Conservation (phyloP, 2,888 invertebrate species). For the Drosophila trichaetosa region DNA sequence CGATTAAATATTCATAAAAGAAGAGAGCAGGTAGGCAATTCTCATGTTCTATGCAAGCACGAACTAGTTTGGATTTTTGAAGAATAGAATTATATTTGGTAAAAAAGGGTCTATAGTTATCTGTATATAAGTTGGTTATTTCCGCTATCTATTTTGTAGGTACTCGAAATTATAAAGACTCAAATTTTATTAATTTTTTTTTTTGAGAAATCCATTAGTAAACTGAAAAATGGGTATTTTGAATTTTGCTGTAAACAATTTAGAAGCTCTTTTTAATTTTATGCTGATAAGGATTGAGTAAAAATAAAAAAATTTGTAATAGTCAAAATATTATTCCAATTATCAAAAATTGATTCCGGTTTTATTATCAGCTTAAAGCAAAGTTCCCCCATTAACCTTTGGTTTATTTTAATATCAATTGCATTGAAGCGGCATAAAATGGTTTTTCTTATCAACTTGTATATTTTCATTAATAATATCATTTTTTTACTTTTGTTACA, state of each 20-base stretch:
- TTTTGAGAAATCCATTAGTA: neutral
- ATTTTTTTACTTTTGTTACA: conserved; percentile 19
- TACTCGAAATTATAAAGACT: neutral
- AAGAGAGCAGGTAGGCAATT: neutral
- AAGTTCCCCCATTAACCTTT: neutral
- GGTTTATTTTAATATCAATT: neutral
- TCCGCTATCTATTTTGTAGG: neutral
- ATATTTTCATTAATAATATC: neutral
- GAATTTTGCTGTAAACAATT: neutral
- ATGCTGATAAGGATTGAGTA: neutral
- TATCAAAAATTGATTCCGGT: neutral
- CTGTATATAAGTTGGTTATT: neutral
- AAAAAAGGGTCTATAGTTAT: neutral
- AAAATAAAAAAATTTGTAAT: neutral
- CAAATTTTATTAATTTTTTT: neutral
- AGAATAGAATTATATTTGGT: neutral
- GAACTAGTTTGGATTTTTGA: neutral
- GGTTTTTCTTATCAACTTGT: neutral
- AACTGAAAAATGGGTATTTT: neutral
- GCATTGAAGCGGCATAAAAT: neutral
- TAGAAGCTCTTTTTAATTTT: neutral
- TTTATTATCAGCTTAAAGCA: neutral
- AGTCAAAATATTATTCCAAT: neutral
- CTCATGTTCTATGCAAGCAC: neutral
- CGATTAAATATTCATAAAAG: neutral